Evolutionary conservation across 92 coral and sea anemone genomes (phyloP).

Genomic region (Heliopora coerulea): DNA sequence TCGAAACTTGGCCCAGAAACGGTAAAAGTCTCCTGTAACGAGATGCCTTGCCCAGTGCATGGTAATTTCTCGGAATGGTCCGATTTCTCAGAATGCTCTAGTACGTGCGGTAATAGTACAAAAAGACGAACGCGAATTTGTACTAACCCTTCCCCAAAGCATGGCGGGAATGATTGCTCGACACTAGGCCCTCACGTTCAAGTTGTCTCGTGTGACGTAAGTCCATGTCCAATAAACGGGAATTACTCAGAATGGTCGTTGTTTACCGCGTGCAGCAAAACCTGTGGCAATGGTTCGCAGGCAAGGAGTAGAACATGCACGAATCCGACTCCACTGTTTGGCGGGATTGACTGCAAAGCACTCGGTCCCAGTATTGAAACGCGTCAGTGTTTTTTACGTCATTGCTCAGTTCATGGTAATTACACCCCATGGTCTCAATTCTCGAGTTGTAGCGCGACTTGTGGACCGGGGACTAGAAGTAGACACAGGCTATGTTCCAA

Average conservation of each 20-base stretch:
- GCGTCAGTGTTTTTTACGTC: slow-evolving; percentile 48
- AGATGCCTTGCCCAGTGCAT: slow-evolving; percentile 43
- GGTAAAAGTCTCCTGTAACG: slow-evolving; percentile 17
- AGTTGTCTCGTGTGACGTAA: slow-evolving; percentile 18
- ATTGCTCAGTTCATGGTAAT: slow-evolving; percentile 67
- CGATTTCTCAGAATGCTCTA: slow-evolving; percentile 29
- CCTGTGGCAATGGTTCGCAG: slow-evolving; percentile 48
- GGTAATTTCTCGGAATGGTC: slow-evolving; percentile 54
- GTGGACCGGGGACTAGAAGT: slow-evolving; percentile 63
- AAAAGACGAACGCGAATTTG: slow-evolving; percentile 38
- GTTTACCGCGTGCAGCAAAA: slow-evolving; percentile 18
- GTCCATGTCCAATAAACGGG: slow-evolving; percentile 47
- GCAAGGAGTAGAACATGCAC: slow-evolving; percentile 33
- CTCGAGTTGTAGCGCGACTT: slow-evolving; percentile 66
- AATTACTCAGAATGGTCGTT: slow-evolving; percentile 43
- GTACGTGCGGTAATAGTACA: slow-evolving; percentile 40
- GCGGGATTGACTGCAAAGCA: slow-evolving; percentile 50
- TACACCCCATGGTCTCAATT: slow-evolving; percentile 68
- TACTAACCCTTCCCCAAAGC: slow-evolving; percentile 36
- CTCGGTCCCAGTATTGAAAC: slow-evolving; percentile 49
- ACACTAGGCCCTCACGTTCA: slow-evolving; percentile 23
- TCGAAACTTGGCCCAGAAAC: slow-evolving; percentile 8
- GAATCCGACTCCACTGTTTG: slow-evolving; percentile 32
- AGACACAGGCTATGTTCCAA: slow-evolving; percentile 66
- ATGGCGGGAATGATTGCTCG: slow-evolving; percentile 46